Evolutionary conservation across 2,797 vertebrate genomes (phyloP), one percentile per base, ranked within the genome.

Genomic region (Sternotherus odoratus): DNA sequence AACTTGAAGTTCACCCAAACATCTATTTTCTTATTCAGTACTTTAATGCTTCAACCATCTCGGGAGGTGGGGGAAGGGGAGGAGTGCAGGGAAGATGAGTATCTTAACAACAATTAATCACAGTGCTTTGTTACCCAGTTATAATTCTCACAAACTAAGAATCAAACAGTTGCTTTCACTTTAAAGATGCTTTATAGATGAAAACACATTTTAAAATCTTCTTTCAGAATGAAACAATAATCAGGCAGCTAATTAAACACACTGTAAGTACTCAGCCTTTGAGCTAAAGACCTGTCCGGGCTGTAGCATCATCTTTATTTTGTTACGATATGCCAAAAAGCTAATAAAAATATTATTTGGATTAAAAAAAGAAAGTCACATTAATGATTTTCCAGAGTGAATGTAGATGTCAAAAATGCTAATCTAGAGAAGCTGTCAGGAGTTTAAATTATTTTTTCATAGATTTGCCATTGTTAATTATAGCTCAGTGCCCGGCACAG

Each of bases 371-470:
- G 30, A 96, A 96, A 97, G 93, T 91, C 51, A 81, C 93, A 95
- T 93, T 90, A 96, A 46, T 94, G 91, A 96, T 94, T 96, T 95
- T 96, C 91, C 82, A 93, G 66, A 96, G 91, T 91, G 94, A 97
- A 97, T 93, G 77, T 89, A 97, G 95, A 96, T 97, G 92, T 98
- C 95, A 98, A 96, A 97, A 96, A 96, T 94, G 86, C 83, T 97
- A 97, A 97, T 97, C 85, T 60, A 88, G 94, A 95, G 86, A 97
- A 97, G 92, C 93, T 97, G 93, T 96, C 96, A 97, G 91, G 86
- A 94, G 63, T 94, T 96, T 97, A 96, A 97, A 97, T 97, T 96
- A 82, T 95, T 97, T 97, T 98, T 97, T 97, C 93, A 83, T 82
- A 95, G 90, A 94, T 89, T 95, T 94, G 86, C 94, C 23, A 11